Percentiles rank a stretch among this genome's conserved stretches.
Conservation (phyloP, 2,888 invertebrate genomes). For the Phrixothrix hirtus region DNA sequence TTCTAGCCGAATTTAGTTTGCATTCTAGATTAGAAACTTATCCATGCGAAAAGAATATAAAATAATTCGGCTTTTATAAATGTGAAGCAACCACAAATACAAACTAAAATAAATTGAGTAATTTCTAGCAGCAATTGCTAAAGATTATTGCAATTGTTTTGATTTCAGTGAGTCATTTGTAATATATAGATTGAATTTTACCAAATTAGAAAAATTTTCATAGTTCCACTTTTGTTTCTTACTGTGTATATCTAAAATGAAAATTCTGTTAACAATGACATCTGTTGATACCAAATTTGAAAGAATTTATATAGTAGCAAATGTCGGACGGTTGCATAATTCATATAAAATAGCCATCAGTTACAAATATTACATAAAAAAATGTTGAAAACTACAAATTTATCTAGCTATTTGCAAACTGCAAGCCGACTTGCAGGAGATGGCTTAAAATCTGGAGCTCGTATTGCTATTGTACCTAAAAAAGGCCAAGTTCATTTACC, state of each 20-base stretch:
- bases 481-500: conserved; percentile 55
- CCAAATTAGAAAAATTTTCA: neutral
- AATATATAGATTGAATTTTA: too few relatives aligned
- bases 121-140: neutral
- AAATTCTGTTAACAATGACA: neutral
- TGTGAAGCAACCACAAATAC: too few relatives aligned
- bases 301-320: conserved; percentile 3
- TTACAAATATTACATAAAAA: conserved; percentile 23
- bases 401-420: conserved; percentile 70
- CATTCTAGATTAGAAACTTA: too few relatives aligned
- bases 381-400: conserved; percentile 64
- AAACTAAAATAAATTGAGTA: too few relatives aligned
- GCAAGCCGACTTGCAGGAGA: conserved; percentile 70
- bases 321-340: conserved; percentile 26
- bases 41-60: too few relatives aligned
- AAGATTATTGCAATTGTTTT: too few relatives aligned
- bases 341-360: conserved; percentile 4
- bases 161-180: too few relatives aligned
- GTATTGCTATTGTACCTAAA: conserved; percentile 55
- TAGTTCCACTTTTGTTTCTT: neutral
- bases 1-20: too few relatives aligned
- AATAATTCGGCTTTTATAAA: too few relatives aligned
- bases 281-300: neutral
- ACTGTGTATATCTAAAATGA: too few relatives aligned
- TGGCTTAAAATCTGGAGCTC: conserved; percentile 64